phyloP scores from a whole-genome alignment of 2,888 invertebrate species.

The Hypercompe scribonia region DNA sequence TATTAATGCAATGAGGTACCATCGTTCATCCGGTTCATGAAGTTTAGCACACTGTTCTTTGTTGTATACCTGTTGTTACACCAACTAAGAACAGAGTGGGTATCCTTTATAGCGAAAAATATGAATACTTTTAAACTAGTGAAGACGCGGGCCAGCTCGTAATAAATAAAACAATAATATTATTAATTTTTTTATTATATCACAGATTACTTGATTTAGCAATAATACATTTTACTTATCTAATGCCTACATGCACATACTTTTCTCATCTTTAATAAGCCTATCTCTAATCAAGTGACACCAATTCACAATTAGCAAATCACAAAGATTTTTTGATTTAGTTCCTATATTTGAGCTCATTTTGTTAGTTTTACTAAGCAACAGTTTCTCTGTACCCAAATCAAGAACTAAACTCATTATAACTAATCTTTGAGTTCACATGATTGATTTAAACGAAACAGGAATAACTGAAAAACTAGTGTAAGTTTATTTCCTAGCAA shows the following conservation, averaged over 20 bases:
- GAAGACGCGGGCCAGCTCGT: not conserved
- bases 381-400: not conserved
- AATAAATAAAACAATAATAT: not conserved
- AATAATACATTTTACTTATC: not conserved
- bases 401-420: not conserved
- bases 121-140: no score
- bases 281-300: not conserved
- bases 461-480: no score
- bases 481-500: no score
- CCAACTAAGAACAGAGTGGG: not conserved
- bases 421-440: no score
- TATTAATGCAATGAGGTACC: not conserved
- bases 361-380: not conserved
- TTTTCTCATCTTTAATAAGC: no score
- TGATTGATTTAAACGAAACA: no score
- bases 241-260: not conserved
- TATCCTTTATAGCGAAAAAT: not conserved
- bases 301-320: not conserved
- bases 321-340: not conserved
- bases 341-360: not conserved
- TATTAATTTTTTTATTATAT: not conserved
- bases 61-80: no score
- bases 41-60: no score
- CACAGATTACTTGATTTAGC: not conserved
- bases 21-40: no score